Percentiles rank a stretch among this genome's conserved stretches.
phyloP scores from a whole-genome alignment of 2,888 invertebrate species.

The Epistrophe grossulariae region DNA sequence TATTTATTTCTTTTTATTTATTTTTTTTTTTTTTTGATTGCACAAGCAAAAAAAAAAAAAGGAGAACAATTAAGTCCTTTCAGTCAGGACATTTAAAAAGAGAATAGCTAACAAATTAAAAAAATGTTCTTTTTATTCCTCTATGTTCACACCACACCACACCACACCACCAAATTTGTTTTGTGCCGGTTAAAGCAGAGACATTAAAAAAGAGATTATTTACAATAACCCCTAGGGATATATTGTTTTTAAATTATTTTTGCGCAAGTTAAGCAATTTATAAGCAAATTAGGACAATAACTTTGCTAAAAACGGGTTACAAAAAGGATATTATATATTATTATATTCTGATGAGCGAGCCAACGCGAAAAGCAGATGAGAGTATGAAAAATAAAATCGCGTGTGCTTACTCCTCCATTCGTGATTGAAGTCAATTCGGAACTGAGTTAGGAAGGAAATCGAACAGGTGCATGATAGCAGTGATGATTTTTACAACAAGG shows the following conservation, averaged over 20 bases:
- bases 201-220: conserved; percentile 13
- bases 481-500: background rate
- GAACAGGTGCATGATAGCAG: conserved; percentile 70
- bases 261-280: conserved; percentile 16
- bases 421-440: conserved; percentile 57
- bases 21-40: conserved; percentile 10
- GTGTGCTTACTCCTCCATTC: conserved; percentile 51
- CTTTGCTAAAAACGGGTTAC: background rate
- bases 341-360: conserved; percentile 1
- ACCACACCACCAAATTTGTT: background rate
- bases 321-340: too few relatives aligned
- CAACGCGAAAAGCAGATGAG: conserved; percentile 45
- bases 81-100: conserved; percentile 31
- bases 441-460: conserved; percentile 66
- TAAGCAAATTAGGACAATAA: conserved; percentile 14
- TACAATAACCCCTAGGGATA: background rate
- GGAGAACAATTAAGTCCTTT: conserved; percentile 31
- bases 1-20: conserved; percentile 21
- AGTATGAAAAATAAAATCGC: conserved; percentile 34
- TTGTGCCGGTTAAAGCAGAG: background rate
- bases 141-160: conserved; percentile 7
- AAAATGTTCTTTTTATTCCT: background rate
- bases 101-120: conserved; percentile 6
- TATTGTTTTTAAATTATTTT: conserved; percentile 31
- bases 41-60: conserved; percentile 15